A percentile compares a stretch with the other conserved stretches of the same genome.
Conservation (phyloP, 2,888 invertebrate genomes). For the Halictus ligatus region DNA sequence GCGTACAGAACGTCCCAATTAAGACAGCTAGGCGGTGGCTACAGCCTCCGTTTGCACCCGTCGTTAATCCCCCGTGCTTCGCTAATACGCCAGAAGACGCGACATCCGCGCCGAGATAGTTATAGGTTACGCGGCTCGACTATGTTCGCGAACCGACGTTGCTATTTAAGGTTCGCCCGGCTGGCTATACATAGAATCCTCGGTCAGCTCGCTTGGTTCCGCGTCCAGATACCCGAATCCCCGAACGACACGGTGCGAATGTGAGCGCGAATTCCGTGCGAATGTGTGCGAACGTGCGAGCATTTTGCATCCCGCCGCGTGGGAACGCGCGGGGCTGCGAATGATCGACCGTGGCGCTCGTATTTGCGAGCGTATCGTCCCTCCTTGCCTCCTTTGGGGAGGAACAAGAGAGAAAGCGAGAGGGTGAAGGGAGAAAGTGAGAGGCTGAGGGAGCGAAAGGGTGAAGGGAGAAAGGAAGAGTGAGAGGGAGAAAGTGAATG, state of each 20-base stretch:
- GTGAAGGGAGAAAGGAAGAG: neutral
- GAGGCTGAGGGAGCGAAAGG: neutral
- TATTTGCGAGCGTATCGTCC: neutral
- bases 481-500: neutral
- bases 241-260: neutral
- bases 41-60: neutral
- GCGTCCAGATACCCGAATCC: constrained; percentile 49
- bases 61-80: neutral
- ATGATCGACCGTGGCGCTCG: constrained; percentile 13
- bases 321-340: neutral
- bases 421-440: neutral
- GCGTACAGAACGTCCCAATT: neutral
- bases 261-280: neutral
- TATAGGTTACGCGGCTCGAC: constrained; percentile 61
- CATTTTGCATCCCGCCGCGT: neutral
- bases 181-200: constrained; percentile 83
- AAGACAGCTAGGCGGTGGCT: too few species aligned
- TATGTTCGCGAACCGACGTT: constrained; percentile 59
- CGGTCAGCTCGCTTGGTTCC: constrained; percentile 76
- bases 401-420: neutral
- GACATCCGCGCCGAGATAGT: neutral
- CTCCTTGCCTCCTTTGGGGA: neutral
- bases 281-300: neutral
- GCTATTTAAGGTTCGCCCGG: constrained; percentile 83
- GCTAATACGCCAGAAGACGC: neutral